phyloP scores from a whole-genome alignment of 1,140 invertebrate species.

The Trissolcus basalis region DNA sequence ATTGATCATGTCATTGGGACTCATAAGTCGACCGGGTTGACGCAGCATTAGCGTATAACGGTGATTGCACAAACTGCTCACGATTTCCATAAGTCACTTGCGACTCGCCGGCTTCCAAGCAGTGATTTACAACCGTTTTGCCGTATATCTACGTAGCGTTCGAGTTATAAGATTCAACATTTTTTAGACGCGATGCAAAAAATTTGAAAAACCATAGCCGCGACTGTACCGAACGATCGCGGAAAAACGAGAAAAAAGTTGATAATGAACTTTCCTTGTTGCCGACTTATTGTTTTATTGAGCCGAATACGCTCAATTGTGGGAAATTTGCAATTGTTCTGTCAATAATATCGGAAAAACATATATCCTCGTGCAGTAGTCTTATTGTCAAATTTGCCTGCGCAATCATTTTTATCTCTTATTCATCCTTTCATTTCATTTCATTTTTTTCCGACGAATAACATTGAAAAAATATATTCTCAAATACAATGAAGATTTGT shows the following conservation, averaged over 20 bases:
- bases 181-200: conserved; percentile 40
- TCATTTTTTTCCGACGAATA: not conserved
- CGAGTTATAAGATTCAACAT: conserved; percentile 34
- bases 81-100: conserved; percentile 69
- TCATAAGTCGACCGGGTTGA: conserved; percentile 54
- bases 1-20: conserved; percentile 36
- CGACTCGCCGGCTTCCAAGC: conserved; percentile 53
- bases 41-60: conserved; percentile 61
- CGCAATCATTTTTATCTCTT: not conserved
- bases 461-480: not conserved
- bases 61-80: conserved; percentile 64
- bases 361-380: not conserved
- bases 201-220: conserved; percentile 28
- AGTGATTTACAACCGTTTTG: conserved; percentile 59
- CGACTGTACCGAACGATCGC: conserved; percentile 26
- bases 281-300: conserved; percentile 45
- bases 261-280: conserved; percentile 36
- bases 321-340: conserved; percentile 43
- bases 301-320: conserved; percentile 38
- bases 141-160: conserved; percentile 38
- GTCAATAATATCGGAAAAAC: conserved; percentile 14
- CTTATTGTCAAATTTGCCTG: conserved; percentile 8
- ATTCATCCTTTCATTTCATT: not conserved
- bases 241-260: conserved; percentile 26
- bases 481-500: conserved; percentile 36